Percentiles rank a stretch among this genome's conserved stretches.
Evolutionary conservation across 1,140 invertebrate genomes (phyloP).

Genomic region (Drosophila kikkawai): DNA sequence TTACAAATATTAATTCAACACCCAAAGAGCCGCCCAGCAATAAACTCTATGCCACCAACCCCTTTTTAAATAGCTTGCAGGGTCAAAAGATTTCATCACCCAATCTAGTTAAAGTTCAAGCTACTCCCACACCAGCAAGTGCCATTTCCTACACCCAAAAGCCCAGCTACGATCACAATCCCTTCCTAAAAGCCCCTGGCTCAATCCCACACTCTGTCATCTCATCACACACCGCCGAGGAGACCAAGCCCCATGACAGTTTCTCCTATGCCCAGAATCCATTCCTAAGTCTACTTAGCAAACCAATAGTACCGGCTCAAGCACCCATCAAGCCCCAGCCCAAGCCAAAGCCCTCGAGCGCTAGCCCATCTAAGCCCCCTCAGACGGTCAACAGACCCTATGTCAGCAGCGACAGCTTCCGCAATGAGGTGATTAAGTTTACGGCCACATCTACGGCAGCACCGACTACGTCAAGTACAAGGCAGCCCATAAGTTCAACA

Average conservation of each 20-base stretch:
- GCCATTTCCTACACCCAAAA: conserved; percentile 1
- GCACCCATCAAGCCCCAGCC: conserved; percentile 10
- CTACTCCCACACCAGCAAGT: background rate
- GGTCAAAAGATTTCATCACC: conserved; percentile 1
- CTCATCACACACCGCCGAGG: background rate
- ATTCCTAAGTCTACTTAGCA: conserved; percentile 44
- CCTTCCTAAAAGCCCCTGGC: conserved; percentile 48
- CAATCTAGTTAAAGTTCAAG: background rate
- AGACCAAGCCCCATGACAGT: conserved; percentile 18
- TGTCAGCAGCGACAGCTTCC: conserved; percentile 68
- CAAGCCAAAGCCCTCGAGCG: conserved; percentile 10
- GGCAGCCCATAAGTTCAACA: conserved; percentile 13
- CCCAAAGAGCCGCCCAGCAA: conserved; percentile 8
- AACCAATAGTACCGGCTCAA: conserved; percentile 39
- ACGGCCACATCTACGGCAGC: conserved; percentile 55
- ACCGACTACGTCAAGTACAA: conserved; percentile 28
- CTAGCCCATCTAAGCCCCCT: conserved; percentile 26
- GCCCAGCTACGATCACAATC: conserved; percentile 51
- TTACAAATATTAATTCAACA: background rate
- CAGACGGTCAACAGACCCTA: conserved; percentile 41
- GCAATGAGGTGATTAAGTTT: conserved; percentile 68
- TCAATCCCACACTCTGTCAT: conserved; percentile 14
- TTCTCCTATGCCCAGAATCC: conserved; percentile 44
- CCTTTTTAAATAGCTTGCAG: conserved; percentile 44
- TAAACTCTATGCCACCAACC: conserved; percentile 46